Percentiles rank a stretch among this genome's conserved stretches.
These are phyloP conservation scores for Montipora capricornis DNA, from an alignment of 64 coral and sea anemone species.

Conservation along the genomic window DNA sequence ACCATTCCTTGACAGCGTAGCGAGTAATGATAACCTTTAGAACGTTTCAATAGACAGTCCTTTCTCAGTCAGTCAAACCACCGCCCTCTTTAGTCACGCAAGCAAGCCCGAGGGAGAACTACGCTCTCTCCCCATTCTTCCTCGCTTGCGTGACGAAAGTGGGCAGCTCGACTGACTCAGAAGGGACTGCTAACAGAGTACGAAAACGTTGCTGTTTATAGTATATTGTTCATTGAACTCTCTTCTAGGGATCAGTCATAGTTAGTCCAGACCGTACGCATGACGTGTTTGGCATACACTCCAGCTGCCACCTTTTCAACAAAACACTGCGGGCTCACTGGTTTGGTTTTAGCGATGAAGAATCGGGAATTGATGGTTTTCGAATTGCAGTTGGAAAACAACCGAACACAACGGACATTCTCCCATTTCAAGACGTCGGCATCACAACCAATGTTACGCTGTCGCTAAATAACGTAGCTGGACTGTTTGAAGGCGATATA, in stretches of 20 bases:
- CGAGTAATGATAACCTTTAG: too few species aligned
- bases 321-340: constrained; percentile 87
- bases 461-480: constrained; percentile 29
- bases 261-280: constrained; percentile 92
- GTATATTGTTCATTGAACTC: too few species aligned
- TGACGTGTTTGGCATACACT: constrained; percentile 86
- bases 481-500: constrained; percentile 63
- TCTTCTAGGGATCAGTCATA: constrained; percentile 79
- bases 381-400: constrained; percentile 74
- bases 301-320: constrained; percentile 91
- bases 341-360: constrained; percentile 77
- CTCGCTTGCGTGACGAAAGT: too few species aligned
- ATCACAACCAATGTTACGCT: constrained; percentile 64
- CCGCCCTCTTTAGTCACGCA: too few species aligned
- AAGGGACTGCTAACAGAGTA: too few species aligned
- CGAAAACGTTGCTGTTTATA: too few species aligned
- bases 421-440: constrained; percentile 63
- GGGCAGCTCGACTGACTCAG: too few species aligned
- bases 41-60: too few species aligned
- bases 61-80: too few species aligned
- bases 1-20: too few species aligned
- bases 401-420: constrained; percentile 53
- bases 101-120: too few species aligned
- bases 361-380: constrained; percentile 81
- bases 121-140: too few species aligned